phyloP scores from a whole-genome alignment of 2,888 invertebrate genomes.

The Caenorhabditis japonica region DNA sequence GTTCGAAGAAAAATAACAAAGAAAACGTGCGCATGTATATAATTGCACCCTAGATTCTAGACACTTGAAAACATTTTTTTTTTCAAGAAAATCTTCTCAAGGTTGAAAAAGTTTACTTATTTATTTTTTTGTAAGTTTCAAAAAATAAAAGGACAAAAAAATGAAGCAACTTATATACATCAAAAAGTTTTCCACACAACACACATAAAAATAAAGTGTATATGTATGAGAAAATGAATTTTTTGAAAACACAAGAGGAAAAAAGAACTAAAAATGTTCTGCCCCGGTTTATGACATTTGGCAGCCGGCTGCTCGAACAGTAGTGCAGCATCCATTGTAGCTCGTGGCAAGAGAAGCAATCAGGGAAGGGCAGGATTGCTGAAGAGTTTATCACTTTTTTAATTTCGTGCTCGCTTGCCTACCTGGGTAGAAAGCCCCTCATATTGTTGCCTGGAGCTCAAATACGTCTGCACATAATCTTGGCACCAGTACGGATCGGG shows the following conservation, averaged over 20 bases:
- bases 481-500: conserved; percentile 65
- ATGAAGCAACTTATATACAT: conserved; percentile 37
- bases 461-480: conserved; percentile 56
- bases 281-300: conserved; percentile 38
- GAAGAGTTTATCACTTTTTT: conserved; percentile 8
- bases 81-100: no score
- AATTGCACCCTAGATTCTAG: no score
- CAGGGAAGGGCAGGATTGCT: conserved; percentile 56
- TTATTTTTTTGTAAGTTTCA: no score
- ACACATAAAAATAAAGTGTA: conserved; percentile 11
- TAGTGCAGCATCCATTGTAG: conserved; percentile 64
- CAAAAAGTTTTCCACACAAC: conserved; percentile 23
- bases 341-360: conserved; percentile 52
- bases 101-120: no score
- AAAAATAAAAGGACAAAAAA: neutral
- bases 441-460: conserved; percentile 48
- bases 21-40: no score
- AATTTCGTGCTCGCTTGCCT: neutral
- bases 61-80: no score
- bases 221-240: conserved; percentile 2
- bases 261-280: no score
- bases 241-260: conserved; percentile 19
- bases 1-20: no score
- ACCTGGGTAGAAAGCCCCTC: conserved; percentile 43
- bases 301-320: conserved; percentile 63